Evolutionary conservation across 92 coral and sea anemone genomes (phyloP), one percentile per base, ranked within the genome.

Genomic region (Meandrina meandrites): DNA sequence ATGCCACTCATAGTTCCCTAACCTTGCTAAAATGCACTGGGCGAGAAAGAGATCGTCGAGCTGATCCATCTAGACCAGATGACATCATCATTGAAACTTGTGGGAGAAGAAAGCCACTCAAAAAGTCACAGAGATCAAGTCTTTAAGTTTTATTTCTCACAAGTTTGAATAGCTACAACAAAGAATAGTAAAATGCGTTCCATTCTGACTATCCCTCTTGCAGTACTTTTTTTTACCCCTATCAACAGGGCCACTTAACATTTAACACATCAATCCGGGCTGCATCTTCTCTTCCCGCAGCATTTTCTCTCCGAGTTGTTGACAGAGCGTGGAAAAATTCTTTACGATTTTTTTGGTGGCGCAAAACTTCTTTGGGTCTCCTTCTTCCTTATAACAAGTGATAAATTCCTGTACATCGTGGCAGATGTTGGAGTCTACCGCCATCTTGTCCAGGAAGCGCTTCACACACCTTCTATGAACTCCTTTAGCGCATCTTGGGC

Each of bases 231-330:
- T 8, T 54, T 2, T 54, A 54, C 22, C 60, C 14, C 60, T 66
- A 11, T 30, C 13, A 62, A 8, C 31, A 62, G 31, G 13, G 31
- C 13, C 54, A n/a, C 31, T 28, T 5, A 71, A 24, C 78, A 50
- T 51, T 90, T 75, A 94, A 36, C 97, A 94, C 97, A 94, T 94
- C 93, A 94, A 81, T 21, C 97, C 93, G 12, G 81, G 90, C 74
- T 77, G 87, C 28, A 31, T 82, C 84, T 82, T 47, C 77, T 88
- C 91, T 40, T 81, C 81, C 32, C 75, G 67, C 19, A 94, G 73
- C 95, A 94, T 92, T 67, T 82, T 88, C 54, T 94, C 92, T 19
- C 97, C 97, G n/a, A 92, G 91, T 48, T 90, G 66, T 19, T 24
- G 72, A 56, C 95, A 94, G 40, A 94, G 86, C 60, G 74, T 85